These are phyloP conservation scores for Toxotes lorentzi DNA, from an alignment of 2,797 vertebrate species.

Conservation along the genomic window DNA sequence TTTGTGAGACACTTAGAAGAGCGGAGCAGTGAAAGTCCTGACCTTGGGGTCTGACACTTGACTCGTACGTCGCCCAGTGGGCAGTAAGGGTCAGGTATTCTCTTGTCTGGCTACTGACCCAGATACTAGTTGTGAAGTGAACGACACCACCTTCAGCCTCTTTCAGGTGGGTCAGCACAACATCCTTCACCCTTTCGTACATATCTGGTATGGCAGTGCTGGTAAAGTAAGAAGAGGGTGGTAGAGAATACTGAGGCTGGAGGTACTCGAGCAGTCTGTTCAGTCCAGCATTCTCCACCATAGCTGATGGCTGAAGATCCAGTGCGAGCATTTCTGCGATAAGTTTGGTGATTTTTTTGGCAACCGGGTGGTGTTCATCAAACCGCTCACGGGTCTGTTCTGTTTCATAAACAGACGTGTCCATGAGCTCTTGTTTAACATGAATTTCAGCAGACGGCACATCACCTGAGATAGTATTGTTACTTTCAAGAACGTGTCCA, in stretches of 20 bases:
- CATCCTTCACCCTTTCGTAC: slow-evolving; percentile 94
- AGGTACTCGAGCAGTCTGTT: slow-evolving; percentile 94
- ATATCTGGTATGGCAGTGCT: slow-evolving; percentile 97
- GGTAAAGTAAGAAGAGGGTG: slow-evolving; percentile 95
- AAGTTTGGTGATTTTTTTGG: slow-evolving; percentile 98
- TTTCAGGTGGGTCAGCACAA: slow-evolving; percentile 93
- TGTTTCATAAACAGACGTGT: slow-evolving; percentile 83
- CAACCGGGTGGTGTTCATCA: slow-evolving; percentile 94
- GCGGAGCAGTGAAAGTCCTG: slow-evolving; percentile 97
- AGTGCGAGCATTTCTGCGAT: slow-evolving; percentile 99
- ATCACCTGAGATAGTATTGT: slow-evolving; percentile 88
- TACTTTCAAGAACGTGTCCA: slow-evolving; percentile 90
- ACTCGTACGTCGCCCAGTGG: slow-evolving; percentile 96
- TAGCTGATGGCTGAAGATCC: slow-evolving; percentile 97
- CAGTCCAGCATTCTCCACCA: slow-evolving; percentile 95
- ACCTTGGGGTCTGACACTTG: slow-evolving; percentile 89
- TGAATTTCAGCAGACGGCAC: slow-evolving; percentile 84
- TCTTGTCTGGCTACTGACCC: slow-evolving; percentile 96
- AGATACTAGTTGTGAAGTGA: slow-evolving; percentile 97
- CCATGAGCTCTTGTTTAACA: slow-evolving; percentile 85
- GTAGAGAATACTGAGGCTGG: slow-evolving; percentile 95
- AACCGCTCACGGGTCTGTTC: slow-evolving; percentile 88
- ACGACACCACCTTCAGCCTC: slow-evolving; percentile 95
- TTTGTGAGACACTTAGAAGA: slow-evolving; percentile 92
- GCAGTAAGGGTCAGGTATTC: slow-evolving; percentile 97